These are phyloP conservation scores for Andrena dorsata DNA, from an alignment of 2,888 invertebrate genomes.

Conservation along the genomic window DNA sequence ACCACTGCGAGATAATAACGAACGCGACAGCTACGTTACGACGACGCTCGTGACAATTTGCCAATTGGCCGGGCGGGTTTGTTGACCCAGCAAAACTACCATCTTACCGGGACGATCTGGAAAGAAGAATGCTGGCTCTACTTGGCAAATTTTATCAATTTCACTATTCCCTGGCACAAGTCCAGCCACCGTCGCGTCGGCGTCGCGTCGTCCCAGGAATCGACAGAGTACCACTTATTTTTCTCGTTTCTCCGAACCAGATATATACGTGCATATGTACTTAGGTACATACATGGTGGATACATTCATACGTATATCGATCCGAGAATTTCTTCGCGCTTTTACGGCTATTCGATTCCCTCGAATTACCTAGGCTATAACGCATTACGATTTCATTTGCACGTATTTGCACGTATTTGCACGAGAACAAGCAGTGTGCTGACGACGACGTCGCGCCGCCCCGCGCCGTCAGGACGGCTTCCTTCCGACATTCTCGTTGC, in stretches of 20 bases:
- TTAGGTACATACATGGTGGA: too few relatives aligned
- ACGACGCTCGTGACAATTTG: constrained; percentile 71
- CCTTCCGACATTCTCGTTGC: not conserved
- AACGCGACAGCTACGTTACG: constrained; percentile 16
- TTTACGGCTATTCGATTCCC: constrained; percentile 18
- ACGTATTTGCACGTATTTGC: constrained; percentile 1
- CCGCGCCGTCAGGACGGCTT: not conserved
- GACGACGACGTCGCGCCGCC: not conserved
- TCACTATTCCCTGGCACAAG: constrained; percentile 75
- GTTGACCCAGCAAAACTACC: constrained; percentile 75
- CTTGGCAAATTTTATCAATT: constrained; percentile 80
- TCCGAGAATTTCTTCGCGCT: constrained; percentile 28
- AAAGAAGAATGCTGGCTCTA: constrained; percentile 57
- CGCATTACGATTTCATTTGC: constrained; percentile 7
- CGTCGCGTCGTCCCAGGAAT: constrained; percentile 26
- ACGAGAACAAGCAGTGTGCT: not conserved
- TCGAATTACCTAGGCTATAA: constrained; percentile 11
- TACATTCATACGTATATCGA: constrained; percentile 12
- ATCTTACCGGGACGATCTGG: constrained; percentile 58
- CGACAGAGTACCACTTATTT: constrained; percentile 48
- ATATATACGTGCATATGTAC: not conserved
- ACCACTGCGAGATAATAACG: constrained; percentile 7
- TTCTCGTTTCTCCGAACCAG: constrained; percentile 37
- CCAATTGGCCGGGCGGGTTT: constrained; percentile 72
- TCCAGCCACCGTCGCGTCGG: constrained; percentile 60